phyloP scores from a whole-genome alignment of 2,113 vertebrate species.

The Calidris pugnax region DNA sequence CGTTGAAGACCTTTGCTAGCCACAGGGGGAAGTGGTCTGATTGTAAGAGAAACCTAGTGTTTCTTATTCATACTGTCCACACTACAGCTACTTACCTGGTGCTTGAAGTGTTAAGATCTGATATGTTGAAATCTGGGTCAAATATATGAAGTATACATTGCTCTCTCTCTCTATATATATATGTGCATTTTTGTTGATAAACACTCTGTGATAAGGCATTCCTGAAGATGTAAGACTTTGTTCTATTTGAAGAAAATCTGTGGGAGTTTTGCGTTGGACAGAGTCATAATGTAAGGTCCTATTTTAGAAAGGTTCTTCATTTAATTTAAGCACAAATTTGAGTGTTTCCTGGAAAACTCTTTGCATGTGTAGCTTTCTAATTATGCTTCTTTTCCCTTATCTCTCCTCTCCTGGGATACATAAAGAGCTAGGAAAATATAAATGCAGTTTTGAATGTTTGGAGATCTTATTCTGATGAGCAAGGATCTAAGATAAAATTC shows the following conservation, averaged over 20 bases:
- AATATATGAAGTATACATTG: neutral
- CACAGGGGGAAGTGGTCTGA: neutral
- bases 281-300: neutral
- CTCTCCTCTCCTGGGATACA: neutral
- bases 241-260: neutral
- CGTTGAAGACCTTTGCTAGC: neutral
- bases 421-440: neutral
- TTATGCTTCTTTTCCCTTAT: neutral
- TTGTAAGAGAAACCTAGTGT: neutral
- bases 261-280: neutral
- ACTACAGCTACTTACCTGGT: neutral
- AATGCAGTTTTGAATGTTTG: neutral
- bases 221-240: neutral
- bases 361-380: neutral
- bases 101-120: neutral
- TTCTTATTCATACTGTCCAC: neutral
- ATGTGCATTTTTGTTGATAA: neutral
- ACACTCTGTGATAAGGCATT: neutral
- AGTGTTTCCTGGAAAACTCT: neutral
- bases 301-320: neutral
- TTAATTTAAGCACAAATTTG: neutral
- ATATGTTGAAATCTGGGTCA: neutral
- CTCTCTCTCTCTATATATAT: accelerated
- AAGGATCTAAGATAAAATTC: neutral
- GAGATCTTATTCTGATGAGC: neutral